Base-by-base conservation (phyloP, 2,113 vertebrate species). In the Tapirus terrestris region DNA sequence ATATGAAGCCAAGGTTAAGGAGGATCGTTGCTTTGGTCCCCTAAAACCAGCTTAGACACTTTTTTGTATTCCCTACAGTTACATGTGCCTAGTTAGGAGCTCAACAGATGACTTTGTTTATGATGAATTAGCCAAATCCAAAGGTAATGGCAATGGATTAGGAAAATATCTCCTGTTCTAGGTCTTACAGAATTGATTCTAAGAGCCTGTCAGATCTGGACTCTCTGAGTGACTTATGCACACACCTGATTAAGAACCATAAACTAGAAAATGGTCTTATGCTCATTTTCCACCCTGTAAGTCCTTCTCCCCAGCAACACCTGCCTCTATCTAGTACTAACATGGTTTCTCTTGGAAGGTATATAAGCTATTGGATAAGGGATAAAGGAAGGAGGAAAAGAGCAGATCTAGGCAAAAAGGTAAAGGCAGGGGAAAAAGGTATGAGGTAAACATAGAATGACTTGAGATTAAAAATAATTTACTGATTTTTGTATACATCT, bases 101-200 rank as follows among this genome's bases (percentile, higher is more conserved):
- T 79, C 43, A 79, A 75, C 23, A 93, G 53, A 82, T 96, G 81
- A 76, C 86, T 89, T 48, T 65, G 25, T 91, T 72, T 91, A 85
- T 63, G 89, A 80, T 25, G n/a, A 91, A 93, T 95, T 58, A 53
- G 60, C 83, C 65, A 94, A 86, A 65, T 91, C 70, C 94, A 94
- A 91, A 98, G 82, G 85, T 97, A 97, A 96, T n/a, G n/a, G 13
- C 51, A 93, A 33, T 31, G 63, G n/a, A 85, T 45, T 29, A 89
- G 68, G 60, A 89, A 92, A 84, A 72, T 21, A 36, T 21, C 18
- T 61, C 51, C 43, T 94, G 73, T 73, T 88, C 36, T 65, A 61
- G 18, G 43, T 93, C 61, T 93, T 89, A 85, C 25, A 79, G 45
- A 90, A 70, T 29, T 79, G n/a, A 90, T 86, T 76, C 11, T 70